These are phyloP conservation scores for Lithobius niger DNA, from an alignment of 1,140 invertebrate species.

Conservation along the genomic window DNA sequence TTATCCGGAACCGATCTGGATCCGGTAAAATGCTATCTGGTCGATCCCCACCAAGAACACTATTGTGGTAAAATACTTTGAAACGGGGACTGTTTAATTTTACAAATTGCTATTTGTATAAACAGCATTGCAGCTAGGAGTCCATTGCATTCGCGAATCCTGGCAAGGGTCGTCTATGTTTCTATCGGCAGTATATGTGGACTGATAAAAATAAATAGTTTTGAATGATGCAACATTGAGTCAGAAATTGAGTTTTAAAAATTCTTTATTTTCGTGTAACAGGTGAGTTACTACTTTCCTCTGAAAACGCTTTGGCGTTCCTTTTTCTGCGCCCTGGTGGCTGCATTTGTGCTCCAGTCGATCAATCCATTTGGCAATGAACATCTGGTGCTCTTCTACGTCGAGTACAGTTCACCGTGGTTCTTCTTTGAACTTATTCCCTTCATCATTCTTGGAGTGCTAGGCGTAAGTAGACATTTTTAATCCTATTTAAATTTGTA, in stretches of 20 bases:
- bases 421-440: slow-evolving; percentile 96
- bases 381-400: slow-evolving; percentile 95
- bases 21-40: too few relatives aligned
- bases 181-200: too few relatives aligned
- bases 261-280: slow-evolving; percentile 19
- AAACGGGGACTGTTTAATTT: too few relatives aligned
- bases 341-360: slow-evolving; percentile 89
- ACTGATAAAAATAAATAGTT: neutral
- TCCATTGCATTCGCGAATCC: too few relatives aligned
- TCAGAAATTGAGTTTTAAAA: slow-evolving; percentile 14
- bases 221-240: neutral
- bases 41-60: too few relatives aligned
- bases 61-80: too few relatives aligned
- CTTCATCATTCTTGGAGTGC: slow-evolving; percentile 87
- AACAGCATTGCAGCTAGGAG: too few relatives aligned
- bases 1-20: too few relatives aligned
- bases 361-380: slow-evolving; percentile 99
- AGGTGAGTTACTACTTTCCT: slow-evolving; percentile 99
- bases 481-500: too few relatives aligned
- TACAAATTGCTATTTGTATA: too few relatives aligned
- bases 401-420: slow-evolving; percentile 98
- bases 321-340: slow-evolving; percentile 97
- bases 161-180: too few relatives aligned
- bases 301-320: slow-evolving; percentile 98
- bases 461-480: slow-evolving; percentile 59